Base-by-base conservation (phyloP, 2,797 vertebrate genomes). In the Heteromormyrus szaboi region DNA sequence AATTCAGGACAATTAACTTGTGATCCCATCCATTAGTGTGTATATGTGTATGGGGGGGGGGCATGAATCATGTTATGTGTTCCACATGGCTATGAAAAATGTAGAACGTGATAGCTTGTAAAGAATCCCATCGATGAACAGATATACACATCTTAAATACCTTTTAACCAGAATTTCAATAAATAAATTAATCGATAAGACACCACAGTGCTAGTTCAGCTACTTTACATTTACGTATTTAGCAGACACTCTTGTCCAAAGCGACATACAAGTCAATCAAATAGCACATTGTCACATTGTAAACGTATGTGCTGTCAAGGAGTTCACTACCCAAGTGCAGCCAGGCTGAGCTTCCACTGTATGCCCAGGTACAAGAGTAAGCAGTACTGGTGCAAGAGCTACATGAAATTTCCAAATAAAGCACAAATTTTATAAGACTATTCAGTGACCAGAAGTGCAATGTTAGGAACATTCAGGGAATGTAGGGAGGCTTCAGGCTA, bases 1-100 rank as follows among this genome's bases (percentile, higher is more conserved):
- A 88, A 90, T 88, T 86, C 87, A 85, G 87, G 76, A 51, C 88
- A 88, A 88, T 90, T 90, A 91, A 84, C 79, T 90, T 19, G 8
- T 83, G 86, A 85, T 51, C 84, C 84, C 50, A 86, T 86, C 85
- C 51, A 59, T 86, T 56, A 53, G 53, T 51, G 29, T 85, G 81
- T 86, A 48, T 59, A 25, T 5, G 29, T 56, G 53, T 37, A 51
- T 59, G 41, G 85, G 29, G 37, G 33, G 33, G 33, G 54, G 54
- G 54, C 6, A 59, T 46, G 22, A 85, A 19, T 85, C 50, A 85
- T 51, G 44, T 37, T 72, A 2, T 37, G 68, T 37, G 68, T 37
- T 68, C 33, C 14, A 72, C 12, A 81, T 44, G 76, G 37, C 76
- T 81, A 46, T 46, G 37, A 81, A 44, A 46, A 53, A 53, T 85